phyloP scores from a whole-genome alignment of 2,888 invertebrate species.

The Enchytraeus crypticus region DNA sequence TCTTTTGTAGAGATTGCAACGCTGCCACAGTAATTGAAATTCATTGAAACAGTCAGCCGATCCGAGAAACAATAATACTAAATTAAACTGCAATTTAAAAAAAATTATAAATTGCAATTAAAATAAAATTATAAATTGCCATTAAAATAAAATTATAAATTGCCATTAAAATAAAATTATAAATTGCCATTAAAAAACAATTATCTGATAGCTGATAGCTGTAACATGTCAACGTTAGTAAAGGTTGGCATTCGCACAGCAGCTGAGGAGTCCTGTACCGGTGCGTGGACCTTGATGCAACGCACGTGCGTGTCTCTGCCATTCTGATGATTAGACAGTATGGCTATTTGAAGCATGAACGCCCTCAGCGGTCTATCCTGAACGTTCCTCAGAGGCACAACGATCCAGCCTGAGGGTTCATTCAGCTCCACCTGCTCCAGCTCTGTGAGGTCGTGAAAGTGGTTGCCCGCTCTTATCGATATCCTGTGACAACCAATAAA shows the following conservation, averaged over 20 bases:
- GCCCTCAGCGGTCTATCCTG: conserved; percentile 73
- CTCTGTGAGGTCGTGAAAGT: conserved; percentile 92
- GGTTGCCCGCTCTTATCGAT: conserved; percentile 70
- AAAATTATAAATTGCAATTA: too few relatives aligned
- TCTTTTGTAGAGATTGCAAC: too few relatives aligned
- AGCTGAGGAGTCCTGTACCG: conserved; percentile 51
- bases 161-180: too few relatives aligned
- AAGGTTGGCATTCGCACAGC: conserved; percentile 59
- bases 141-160: too few relatives aligned
- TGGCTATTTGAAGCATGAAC: conserved; percentile 58
- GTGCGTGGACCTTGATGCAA: conserved; percentile 90
- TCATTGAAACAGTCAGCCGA: too few relatives aligned
- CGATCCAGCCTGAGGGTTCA: conserved; percentile 94
- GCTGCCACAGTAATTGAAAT: too few relatives aligned
- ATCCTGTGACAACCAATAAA: conserved; percentile 31
- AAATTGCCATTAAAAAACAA: too few relatives aligned
- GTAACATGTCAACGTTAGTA: conserved; percentile 64
- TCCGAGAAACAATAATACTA: too few relatives aligned
- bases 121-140: too few relatives aligned
- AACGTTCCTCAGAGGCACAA: conserved; percentile 80
- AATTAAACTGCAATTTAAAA: too few relatives aligned
- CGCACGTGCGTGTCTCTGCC: conserved; percentile 96
- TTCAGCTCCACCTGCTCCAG: conserved; percentile 76
- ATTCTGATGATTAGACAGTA: conserved; percentile 93
- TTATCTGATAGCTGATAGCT: neutral